A percentile compares a stretch with the other conserved stretches of the same genome.
These are phyloP conservation scores for Drosophila bunnanda DNA, from an alignment of 2,888 invertebrate species.

Conservation along the genomic window DNA sequence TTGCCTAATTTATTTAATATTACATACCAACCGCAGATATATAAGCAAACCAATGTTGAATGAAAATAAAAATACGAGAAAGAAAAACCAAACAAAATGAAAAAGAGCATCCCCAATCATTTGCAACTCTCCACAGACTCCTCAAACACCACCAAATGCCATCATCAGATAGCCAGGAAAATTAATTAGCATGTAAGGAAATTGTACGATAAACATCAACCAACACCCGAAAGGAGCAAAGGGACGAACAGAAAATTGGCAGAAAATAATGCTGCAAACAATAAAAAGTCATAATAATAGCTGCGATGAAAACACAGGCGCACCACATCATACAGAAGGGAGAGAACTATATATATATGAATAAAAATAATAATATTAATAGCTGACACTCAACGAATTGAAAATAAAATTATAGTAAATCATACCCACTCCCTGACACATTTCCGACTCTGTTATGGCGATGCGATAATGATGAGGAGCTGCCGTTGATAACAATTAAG, in stretches of 20 bases:
- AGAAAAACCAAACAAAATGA: not conserved
- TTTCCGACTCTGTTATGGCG: slow-evolving; percentile 12
- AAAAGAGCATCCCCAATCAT: slow-evolving; percentile 23
- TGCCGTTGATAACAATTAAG: slow-evolving; percentile 73
- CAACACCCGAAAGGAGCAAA: slow-evolving; percentile 48
- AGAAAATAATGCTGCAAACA: slow-evolving; percentile 50
- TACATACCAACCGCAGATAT: slow-evolving; percentile 10
- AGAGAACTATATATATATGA: slow-evolving; percentile 45
- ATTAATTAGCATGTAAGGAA: slow-evolving; percentile 76
- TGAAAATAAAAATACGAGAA: slow-evolving; percentile 17
- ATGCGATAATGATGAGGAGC: slow-evolving; percentile 62
- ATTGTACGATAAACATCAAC: slow-evolving; percentile 73
- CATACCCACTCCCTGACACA: slow-evolving; percentile 28
- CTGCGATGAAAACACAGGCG: slow-evolving; percentile 60
- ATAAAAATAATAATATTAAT: slow-evolving; percentile 73
- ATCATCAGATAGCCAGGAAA: slow-evolving; percentile 50
- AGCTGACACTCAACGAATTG: slow-evolving; percentile 78
- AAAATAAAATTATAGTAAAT: slow-evolving; percentile 72
- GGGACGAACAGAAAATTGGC: slow-evolving; percentile 6
- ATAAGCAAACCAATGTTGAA: slow-evolving; percentile 28
- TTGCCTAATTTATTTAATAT: slow-evolving; percentile 38
- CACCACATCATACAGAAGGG: slow-evolving; percentile 6
- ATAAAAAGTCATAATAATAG: slow-evolving; percentile 60
- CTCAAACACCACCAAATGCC: not conserved
- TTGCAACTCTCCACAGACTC: slow-evolving; percentile 21